phyloP scores from a whole-genome alignment of 2,113 vertebrate genomes.

The Anseranas semipalmata region DNA sequence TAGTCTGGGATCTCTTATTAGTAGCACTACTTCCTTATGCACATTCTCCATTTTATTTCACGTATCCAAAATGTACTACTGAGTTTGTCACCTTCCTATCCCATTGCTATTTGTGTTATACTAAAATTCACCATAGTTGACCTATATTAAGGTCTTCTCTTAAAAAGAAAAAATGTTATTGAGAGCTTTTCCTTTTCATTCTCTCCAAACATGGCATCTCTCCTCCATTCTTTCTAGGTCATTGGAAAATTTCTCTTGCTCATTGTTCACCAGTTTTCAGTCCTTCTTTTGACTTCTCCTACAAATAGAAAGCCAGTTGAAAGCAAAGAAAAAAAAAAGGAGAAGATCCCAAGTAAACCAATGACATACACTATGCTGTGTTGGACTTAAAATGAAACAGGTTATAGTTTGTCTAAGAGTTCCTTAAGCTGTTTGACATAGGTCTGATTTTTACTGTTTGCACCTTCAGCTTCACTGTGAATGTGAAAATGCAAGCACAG shows the following conservation, averaged over 20 bases:
- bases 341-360: not conserved
- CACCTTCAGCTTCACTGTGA: not conserved
- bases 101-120: not conserved
- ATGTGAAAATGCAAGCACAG: not conserved
- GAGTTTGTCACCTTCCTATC: not conserved
- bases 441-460: not conserved
- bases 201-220: not conserved
- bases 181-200: not conserved
- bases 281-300: not conserved
- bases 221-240: not conserved
- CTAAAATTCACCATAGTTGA: not conserved
- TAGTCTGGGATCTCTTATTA: not conserved
- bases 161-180: not conserved
- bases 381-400: not conserved
- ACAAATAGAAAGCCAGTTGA: not conserved
- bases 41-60: not conserved
- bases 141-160: not conserved
- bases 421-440: not conserved
- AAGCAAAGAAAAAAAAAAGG: not conserved
- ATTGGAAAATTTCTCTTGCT: not conserved
- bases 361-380: not conserved
- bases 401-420: not conserved
- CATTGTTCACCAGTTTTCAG: not conserved
- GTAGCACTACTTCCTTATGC: rapidly evolving
- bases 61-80: not conserved